phyloP scores from a whole-genome alignment of 2,888 invertebrate species.

The Peribatodes rhomboidaria region DNA sequence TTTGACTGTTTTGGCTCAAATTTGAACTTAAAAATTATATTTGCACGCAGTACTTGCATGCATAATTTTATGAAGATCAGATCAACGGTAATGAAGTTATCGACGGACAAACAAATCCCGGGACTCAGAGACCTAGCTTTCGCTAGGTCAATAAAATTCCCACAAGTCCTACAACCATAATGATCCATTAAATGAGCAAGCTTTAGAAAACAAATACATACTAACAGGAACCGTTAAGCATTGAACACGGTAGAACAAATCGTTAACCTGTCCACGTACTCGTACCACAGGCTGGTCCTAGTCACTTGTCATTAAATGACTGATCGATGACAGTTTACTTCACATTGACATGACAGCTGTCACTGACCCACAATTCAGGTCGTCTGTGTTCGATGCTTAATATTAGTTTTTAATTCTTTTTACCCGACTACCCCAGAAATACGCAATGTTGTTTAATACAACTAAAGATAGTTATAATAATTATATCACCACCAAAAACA shows the following conservation, averaged over 20 bases:
- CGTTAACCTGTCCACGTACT: neutral
- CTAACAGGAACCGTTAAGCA: neutral
- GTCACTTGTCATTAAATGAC: constrained; percentile 20
- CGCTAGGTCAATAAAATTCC: no score
- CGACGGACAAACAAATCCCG: no score
- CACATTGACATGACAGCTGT: constrained; percentile 18
- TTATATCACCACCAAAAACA: neutral
- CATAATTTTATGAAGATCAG: no score
- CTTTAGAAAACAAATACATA: neutral
- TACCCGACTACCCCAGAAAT: neutral
- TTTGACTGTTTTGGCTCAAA: no score
- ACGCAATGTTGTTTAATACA: neutral
- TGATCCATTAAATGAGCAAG: no score
- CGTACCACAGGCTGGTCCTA: no score
- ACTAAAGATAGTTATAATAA: neutral
- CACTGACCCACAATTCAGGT: constrained; percentile 20
- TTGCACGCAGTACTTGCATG: no score
- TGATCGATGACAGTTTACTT: constrained; percentile 29
- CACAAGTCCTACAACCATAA: no score
- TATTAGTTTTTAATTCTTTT: neutral
- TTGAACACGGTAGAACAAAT: neutral
- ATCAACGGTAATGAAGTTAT: no score
- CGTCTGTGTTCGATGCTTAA: neutral
- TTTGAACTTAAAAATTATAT: no score
- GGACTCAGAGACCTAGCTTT: no score